Percentiles rank a stretch among this genome's conserved stretches.
Conservation (phyloP, 1,140 invertebrate species). For the Anthonomus grandis region DNA sequence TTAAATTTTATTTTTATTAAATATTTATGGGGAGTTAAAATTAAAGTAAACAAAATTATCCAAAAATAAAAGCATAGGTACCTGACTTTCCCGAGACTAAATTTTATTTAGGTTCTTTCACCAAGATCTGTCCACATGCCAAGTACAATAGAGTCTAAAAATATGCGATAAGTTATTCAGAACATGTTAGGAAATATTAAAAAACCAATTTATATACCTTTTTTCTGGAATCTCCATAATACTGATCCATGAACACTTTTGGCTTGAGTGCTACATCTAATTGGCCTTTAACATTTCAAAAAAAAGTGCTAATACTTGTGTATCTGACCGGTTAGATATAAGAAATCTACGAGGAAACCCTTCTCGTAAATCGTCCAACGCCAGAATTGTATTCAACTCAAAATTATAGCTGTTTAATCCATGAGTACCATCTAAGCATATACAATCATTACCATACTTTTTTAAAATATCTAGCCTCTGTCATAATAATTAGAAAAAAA, state of each 20-base stretch:
- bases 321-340: conserved; percentile 14
- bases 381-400: conserved; percentile 13
- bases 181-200: conserved; percentile 14
- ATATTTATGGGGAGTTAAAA: too few species aligned
- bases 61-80: too few species aligned
- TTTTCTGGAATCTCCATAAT: neutral
- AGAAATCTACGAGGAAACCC: conserved; percentile 13
- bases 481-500: conserved; percentile 9
- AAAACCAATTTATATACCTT: too few species aligned
- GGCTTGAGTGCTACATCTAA: neutral
- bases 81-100: conserved; percentile 11
- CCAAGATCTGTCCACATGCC: conserved; percentile 14
- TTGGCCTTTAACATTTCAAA: neutral
- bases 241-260: conserved; percentile 16
- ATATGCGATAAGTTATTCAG: conserved; percentile 11
- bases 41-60: too few species aligned
- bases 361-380: conserved; percentile 14
- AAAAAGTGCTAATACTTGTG: neutral
- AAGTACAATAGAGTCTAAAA: conserved; percentile 6
- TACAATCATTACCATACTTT: conserved; percentile 14
- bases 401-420: conserved; percentile 18
- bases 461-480: conserved; percentile 6
- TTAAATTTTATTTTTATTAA: too few species aligned
- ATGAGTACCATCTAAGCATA: conserved; percentile 22
- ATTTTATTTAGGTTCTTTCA: conserved; percentile 11